Evolutionary conservation across 2,888 invertebrate species (phyloP), one percentile per base, ranked within the genome.

Genomic region (Campoplex nolae): DNA sequence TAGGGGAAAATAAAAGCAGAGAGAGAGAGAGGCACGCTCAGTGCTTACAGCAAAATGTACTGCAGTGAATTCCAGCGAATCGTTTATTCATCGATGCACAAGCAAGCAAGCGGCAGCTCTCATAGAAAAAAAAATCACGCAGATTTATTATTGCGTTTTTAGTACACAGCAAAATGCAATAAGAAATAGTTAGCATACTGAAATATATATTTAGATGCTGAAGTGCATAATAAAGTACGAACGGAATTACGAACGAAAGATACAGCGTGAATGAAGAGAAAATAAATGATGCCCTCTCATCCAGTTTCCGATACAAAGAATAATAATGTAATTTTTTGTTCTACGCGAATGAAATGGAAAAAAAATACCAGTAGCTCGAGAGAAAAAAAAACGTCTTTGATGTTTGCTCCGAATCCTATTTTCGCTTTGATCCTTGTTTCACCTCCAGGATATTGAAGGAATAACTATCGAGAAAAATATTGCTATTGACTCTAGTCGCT

Each of bases 61-160:
- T 58, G 35, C 73, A 28, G 51, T 62, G 78, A 51, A 80, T 45
- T 65, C 48, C 70, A 51, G 56, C 42, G 71, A 80, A 76, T 80
- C 73, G 80, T 70, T 76, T 80, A 86, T 86, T 86, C 83, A 80
- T 86, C 86, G 80, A 77, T 83, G 86, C 68, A 76, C 65, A 32
- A 45, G 71, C 54, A 42, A 73, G 58, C 68, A 42, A 56, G 70
- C 45, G 11, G 51, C n/a, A 71, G 76, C 70, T 62, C 51, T 32
- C 51, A 51, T 28, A 58, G 38, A 38, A 42, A 65, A 62, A n/a
- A 73, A 32, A 73, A 67, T 23, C 77, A 28, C 67, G 74, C 74
- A 78, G 65, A 87, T 87, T 87, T 84, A 84, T 84, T 78, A 78
- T 82, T 78, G 70, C 74, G 62, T 70, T 78, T 68, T 77, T 78